Percentiles rank a stretch among this genome's conserved stretches.
phyloP scores from a whole-genome alignment of 2,113 vertebrate species.

The Phyllopteryx taeniolatus region DNA sequence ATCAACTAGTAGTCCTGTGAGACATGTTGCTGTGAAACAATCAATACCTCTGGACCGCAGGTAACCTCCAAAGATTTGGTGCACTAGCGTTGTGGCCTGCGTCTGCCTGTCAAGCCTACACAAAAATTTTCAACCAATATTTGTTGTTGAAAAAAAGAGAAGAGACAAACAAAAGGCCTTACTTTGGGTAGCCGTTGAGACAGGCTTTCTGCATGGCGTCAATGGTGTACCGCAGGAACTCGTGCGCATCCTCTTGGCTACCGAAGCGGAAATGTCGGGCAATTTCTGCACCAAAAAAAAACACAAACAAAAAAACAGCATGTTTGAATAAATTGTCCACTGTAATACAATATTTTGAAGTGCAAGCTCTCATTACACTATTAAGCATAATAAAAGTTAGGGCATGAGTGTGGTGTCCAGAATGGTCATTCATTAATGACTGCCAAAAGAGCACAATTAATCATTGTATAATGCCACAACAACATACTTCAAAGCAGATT shows the following conservation, averaged over 20 bases:
- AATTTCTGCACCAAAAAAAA: constrained; percentile 76
- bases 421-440: neutral
- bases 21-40: neutral
- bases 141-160: neutral
- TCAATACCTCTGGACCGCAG: constrained; percentile 88
- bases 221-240: constrained; percentile 91
- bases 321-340: neutral
- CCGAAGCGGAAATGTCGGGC: constrained; percentile 90
- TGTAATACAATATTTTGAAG: neutral
- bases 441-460: neutral
- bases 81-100: constrained; percentile 89
- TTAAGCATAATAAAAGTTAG: neutral
- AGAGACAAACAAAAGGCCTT: constrained; percentile 30
- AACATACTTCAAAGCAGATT: neutral
- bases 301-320: constrained; percentile 6
- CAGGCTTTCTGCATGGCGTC: constrained; percentile 98
- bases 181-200: constrained; percentile 86
- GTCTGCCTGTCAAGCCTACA: constrained; percentile 89
- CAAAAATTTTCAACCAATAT: neutral
- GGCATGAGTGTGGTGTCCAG: neutral
- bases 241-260: constrained; percentile 92
- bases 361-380: neutral
- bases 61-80: constrained; percentile 96
- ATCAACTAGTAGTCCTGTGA: neutral
- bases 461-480: neutral